Percentiles rank a stretch among this genome's conserved stretches.
Conservation (phyloP, 2,797 vertebrate genomes). For the Heteromormyrus szaboi region DNA sequence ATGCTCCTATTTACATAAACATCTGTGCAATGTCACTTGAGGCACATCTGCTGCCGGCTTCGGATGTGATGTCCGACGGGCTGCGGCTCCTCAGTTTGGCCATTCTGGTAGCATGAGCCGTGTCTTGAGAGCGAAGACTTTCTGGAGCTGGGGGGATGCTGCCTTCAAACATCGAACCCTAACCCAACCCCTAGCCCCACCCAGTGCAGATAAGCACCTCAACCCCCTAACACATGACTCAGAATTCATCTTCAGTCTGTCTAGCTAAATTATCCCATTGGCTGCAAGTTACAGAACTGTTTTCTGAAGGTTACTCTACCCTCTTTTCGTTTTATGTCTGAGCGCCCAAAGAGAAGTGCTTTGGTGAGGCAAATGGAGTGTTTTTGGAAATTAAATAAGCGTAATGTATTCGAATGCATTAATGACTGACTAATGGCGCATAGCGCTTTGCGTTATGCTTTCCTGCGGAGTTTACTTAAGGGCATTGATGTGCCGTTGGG, state of each 20-base stretch:
- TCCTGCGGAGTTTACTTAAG: neutral
- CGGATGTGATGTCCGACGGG: neutral
- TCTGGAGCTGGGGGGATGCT: neutral
- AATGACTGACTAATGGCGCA: neutral
- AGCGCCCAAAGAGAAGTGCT: neutral
- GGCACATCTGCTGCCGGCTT: neutral
- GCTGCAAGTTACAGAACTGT: neutral
- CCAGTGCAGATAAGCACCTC: neutral
- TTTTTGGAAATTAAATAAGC: conserved; percentile 5
- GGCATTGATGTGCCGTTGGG: neutral
- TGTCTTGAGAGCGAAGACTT: neutral
- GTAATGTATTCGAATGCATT: neutral
- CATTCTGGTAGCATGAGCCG: neutral
- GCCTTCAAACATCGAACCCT: neutral
- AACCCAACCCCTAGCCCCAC: neutral
- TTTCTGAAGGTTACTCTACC: neutral
- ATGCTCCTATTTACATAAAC: neutral
- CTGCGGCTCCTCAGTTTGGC: neutral
- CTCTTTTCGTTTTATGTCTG: neutral
- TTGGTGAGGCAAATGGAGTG: neutral
- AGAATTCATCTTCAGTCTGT: neutral
- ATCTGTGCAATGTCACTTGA: neutral
- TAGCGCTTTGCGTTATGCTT: neutral
- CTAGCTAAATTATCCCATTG: neutral
- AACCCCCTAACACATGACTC: neutral